These are phyloP conservation scores for Speoplatyrhinus poulsoni DNA, from an alignment of 2,113 vertebrate species.

Conservation along the genomic window DNA sequence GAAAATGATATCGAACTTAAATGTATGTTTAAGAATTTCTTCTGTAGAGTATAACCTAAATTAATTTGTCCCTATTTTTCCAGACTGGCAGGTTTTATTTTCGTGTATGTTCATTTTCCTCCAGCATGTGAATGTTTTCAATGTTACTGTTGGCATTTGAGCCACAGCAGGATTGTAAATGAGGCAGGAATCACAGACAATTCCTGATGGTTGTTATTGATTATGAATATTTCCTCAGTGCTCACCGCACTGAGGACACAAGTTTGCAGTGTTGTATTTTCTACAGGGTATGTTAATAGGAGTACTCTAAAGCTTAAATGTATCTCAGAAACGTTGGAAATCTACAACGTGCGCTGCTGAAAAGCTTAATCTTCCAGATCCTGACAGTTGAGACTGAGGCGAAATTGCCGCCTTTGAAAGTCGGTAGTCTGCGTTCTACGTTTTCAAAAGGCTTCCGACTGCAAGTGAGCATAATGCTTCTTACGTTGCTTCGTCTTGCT, in stretches of 20 bases:
- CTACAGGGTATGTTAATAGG: background rate
- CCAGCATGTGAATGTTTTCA: conserved; percentile 18
- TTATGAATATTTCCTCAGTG: conserved; percentile 11
- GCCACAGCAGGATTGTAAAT: conserved; percentile 1
- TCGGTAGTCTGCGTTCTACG: conserved; percentile 11
- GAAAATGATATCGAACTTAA: too few species aligned
- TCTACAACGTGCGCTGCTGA: conserved; percentile 1
- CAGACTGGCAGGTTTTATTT: background rate
- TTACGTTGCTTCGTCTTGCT: conserved; percentile 5
- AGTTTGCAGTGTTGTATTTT: background rate
- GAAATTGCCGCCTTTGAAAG: background rate
- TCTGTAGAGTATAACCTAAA: too few species aligned
- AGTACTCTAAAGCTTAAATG: too few species aligned
- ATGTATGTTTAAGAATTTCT: too few species aligned
- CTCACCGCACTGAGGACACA: background rate
- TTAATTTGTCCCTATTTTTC: background rate
- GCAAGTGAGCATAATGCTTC: conserved; percentile 14
- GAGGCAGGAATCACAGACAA: conserved; percentile 10
- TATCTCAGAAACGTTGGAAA: conserved; percentile 1
- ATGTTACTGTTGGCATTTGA: conserved; percentile 33
- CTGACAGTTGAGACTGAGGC: background rate
- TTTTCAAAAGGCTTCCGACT: conserved; percentile 15
- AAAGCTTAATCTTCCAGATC: conserved; percentile 12
- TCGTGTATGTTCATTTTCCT: background rate
- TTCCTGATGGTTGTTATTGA: conserved; percentile 19